These are phyloP conservation scores for Agonopterix subpropinquella DNA, from an alignment of 2,888 invertebrate genomes.

Conservation along the genomic window DNA sequence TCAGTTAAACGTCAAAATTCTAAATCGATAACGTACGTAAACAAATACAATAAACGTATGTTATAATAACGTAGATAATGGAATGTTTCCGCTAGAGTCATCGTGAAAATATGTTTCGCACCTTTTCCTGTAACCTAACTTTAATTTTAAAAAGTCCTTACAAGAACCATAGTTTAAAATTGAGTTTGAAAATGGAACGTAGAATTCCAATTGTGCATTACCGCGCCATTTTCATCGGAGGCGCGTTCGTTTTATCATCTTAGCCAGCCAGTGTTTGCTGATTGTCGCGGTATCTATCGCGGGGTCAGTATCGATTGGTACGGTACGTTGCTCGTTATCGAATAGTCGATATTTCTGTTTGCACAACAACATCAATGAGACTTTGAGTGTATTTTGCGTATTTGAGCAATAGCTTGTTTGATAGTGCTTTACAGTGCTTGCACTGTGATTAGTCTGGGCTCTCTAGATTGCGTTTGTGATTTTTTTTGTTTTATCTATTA, in stretches of 20 bases:
- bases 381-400: slow-evolving; percentile 64
- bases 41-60: slow-evolving; percentile 19
- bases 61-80: slow-evolving; percentile 1
- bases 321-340: slow-evolving; percentile 46
- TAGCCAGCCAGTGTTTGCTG: slow-evolving; percentile 44
- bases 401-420: slow-evolving; percentile 71
- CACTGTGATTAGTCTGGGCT: slow-evolving; percentile 54
- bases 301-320: slow-evolving; percentile 62
- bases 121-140: slow-evolving; percentile 20
- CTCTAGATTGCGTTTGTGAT: slow-evolving; percentile 45
- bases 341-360: slow-evolving; percentile 69
- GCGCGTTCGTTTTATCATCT: slow-evolving; percentile 46
- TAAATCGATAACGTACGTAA: slow-evolving; percentile 35
- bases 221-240: slow-evolving; percentile 19
- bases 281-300: slow-evolving; percentile 37
- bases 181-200: slow-evolving; percentile 17
- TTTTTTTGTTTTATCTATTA: slow-evolving; percentile 51
- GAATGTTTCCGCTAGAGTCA: slow-evolving; percentile 21
- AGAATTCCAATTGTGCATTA: not conserved
- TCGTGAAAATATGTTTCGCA: slow-evolving; percentile 29
- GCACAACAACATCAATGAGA: slow-evolving; percentile 60
- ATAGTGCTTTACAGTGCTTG: slow-evolving; percentile 60
- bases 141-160: not conserved
- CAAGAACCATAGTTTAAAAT: not conserved
- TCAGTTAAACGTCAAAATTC: slow-evolving; percentile 34